These are phyloP conservation scores for Aphaenogaster ashmeadi DNA, from an alignment of 1,140 invertebrate species.

Conservation along the genomic window DNA sequence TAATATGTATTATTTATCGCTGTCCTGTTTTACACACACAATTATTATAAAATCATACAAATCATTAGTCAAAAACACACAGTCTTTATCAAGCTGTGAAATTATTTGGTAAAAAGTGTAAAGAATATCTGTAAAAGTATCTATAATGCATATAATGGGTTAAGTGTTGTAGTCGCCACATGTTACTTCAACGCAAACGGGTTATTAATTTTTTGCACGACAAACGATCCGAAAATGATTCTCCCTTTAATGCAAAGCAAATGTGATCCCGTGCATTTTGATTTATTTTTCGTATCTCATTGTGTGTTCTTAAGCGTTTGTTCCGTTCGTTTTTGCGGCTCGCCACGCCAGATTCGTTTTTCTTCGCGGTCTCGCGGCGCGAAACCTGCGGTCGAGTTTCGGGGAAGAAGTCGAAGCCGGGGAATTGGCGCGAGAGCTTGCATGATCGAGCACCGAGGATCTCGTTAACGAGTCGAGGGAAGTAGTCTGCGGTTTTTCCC, in stretches of 20 bases:
- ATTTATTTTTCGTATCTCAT: constrained; percentile 52
- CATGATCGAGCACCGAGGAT: constrained; percentile 73
- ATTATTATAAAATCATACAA: not conserved
- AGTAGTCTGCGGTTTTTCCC: constrained; percentile 76
- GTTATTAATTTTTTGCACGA: constrained; percentile 54
- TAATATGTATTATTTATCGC: no score
- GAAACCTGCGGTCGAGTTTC: constrained; percentile 71
- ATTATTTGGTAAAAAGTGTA: not conserved
- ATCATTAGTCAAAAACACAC: not conserved
- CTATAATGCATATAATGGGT: constrained; percentile 18
- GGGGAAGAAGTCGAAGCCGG: constrained; percentile 67
- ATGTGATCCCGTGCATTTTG: constrained; percentile 50
- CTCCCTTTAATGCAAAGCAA: constrained; percentile 56
- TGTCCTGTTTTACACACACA: not conserved
- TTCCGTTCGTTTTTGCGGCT: constrained; percentile 50
- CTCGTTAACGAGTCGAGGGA: constrained; percentile 76
- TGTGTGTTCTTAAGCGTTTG: constrained; percentile 55
- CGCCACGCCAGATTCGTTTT: constrained; percentile 63
- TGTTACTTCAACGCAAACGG: constrained; percentile 28
- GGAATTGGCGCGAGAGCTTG: constrained; percentile 72
- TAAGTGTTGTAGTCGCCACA: constrained; percentile 39
- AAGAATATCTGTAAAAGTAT: constrained; percentile 23
- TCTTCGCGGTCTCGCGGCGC: constrained; percentile 54
- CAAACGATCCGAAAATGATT: constrained; percentile 57
- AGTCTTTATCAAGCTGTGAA: not conserved